phyloP scores from a whole-genome alignment of 2,888 invertebrate genomes.

The Spialia ferax region DNA sequence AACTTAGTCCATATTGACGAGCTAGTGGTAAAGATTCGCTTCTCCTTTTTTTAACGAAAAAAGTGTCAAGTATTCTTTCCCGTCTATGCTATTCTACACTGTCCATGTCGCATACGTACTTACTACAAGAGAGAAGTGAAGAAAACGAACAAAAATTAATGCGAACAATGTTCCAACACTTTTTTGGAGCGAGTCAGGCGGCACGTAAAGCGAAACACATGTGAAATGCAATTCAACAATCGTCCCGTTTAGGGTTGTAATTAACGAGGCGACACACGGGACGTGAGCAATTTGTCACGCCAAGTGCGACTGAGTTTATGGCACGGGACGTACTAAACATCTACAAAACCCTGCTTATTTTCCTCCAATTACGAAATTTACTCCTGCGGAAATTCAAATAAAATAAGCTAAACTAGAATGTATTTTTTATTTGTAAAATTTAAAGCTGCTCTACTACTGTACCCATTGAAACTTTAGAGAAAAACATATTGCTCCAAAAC shows the following conservation, averaged over 20 bases:
- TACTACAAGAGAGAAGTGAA: neutral
- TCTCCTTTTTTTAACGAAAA: too few relatives aligned
- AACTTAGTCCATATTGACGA: too few relatives aligned
- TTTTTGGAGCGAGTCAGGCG: neutral
- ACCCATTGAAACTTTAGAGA: too few relatives aligned
- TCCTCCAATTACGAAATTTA: neutral
- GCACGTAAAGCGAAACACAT: constrained; percentile 43
- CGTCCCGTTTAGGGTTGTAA: constrained; percentile 65
- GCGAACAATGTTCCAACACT: neutral
- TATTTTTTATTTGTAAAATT: too few relatives aligned
- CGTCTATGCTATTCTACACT: too few relatives aligned
- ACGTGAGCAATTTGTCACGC: constrained; percentile 69
- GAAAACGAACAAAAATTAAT: neutral
- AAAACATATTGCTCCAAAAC: too few relatives aligned
- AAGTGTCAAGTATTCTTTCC: too few relatives aligned
- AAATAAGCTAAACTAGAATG: too few relatives aligned
- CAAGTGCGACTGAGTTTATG: constrained; percentile 41
- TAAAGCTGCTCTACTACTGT: too few relatives aligned
- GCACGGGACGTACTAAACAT: constrained; percentile 7
- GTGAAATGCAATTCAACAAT: constrained; percentile 64
- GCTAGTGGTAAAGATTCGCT: too few relatives aligned
- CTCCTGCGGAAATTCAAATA: too few relatives aligned
- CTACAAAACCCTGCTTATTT: neutral
- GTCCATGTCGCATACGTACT: neutral
- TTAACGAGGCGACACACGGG: constrained; percentile 67